phyloP scores from a whole-genome alignment of 2,113 vertebrate species.

The Balaenoptera acutorostrata region DNA sequence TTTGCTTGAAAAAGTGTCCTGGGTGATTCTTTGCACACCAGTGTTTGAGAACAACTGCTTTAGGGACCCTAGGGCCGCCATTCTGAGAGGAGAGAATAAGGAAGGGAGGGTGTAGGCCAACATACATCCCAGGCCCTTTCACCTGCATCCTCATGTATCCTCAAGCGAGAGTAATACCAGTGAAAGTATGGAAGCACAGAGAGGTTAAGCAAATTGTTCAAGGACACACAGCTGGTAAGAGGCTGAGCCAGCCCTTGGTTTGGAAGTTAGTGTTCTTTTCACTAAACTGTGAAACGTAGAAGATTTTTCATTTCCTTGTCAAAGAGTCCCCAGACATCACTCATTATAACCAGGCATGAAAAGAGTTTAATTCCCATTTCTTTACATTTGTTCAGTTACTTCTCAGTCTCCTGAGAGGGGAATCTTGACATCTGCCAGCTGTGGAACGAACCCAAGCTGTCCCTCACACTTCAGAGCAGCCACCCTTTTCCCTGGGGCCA shows the following conservation, averaged over 20 bases:
- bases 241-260: neutral
- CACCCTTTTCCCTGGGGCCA: neutral
- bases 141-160: neutral
- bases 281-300: neutral
- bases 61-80: neutral
- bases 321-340: constrained; percentile 3
- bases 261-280: constrained; percentile 32
- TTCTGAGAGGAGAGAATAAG: neutral
- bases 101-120: neutral
- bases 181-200: neutral
- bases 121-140: neutral
- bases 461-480: neutral
- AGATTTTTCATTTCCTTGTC: constrained; percentile 43
- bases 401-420: neutral
- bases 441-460: neutral
- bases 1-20: neutral
- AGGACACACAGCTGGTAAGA: neutral
- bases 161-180: neutral
- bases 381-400: constrained; percentile 22
- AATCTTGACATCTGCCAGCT: neutral
- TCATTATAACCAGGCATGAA: constrained; percentile 33
- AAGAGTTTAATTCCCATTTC: constrained; percentile 14
- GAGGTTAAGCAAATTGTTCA: neutral
- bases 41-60: neutral
- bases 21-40: neutral